A percentile compares a stretch with the other conserved stretches of the same genome.
Evolutionary conservation across 2,797 vertebrate species (phyloP).

Genomic region (Phoebastria nigripes): DNA sequence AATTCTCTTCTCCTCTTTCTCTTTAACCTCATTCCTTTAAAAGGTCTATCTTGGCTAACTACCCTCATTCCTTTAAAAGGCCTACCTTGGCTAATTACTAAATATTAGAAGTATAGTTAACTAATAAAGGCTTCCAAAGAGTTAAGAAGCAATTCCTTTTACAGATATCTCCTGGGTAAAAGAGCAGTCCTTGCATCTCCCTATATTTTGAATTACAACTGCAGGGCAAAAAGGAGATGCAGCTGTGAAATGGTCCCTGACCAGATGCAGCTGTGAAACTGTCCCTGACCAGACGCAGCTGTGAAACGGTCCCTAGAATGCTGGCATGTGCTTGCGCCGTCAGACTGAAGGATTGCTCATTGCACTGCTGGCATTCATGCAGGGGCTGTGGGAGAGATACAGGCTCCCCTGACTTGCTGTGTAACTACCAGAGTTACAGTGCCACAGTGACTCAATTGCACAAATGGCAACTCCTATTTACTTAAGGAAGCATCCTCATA

Average conservation of each 20-base stretch:
- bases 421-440: neutral
- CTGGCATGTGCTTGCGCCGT: fast-evolving
- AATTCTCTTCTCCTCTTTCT: neutral
- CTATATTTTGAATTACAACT: neutral
- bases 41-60: neutral
- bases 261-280: neutral
- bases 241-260: neutral
- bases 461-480: neutral
- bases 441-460: neutral
- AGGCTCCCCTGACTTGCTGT: neutral
- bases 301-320: neutral
- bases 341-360: neutral
- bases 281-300: neutral
- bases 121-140: neutral
- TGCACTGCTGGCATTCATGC: fast-evolving
- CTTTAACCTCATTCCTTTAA: neutral
- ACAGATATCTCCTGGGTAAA: neutral
- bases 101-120: neutral
- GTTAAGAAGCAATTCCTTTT: neutral
- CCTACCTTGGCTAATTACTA: neutral
- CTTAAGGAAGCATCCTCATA: neutral
- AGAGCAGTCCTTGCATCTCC: neutral
- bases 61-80: neutral
- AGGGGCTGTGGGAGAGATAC: too few species aligned
- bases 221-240: neutral